phyloP scores from a whole-genome alignment of 2,113 vertebrate species.

The Heterocephalus glaber region DNA sequence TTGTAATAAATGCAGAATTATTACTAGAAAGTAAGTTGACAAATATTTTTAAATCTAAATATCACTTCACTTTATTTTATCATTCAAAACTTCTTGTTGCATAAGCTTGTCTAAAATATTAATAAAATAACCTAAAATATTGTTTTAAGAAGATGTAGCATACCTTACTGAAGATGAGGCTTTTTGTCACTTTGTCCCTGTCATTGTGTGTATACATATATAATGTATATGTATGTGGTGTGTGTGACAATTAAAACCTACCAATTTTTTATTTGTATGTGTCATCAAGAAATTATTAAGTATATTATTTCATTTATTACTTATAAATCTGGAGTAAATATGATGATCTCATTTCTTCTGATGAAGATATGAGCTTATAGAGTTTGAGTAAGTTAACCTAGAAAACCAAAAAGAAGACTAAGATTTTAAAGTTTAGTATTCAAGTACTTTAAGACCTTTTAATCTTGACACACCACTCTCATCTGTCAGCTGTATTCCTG shows the following conservation, averaged over 20 bases:
- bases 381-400: background rate
- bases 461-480: accelerated
- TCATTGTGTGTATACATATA: background rate
- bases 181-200: background rate
- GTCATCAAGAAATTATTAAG: background rate
- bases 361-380: background rate
- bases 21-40: background rate
- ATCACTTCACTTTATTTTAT: background rate
- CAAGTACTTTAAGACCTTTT: background rate
- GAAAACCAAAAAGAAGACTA: background rate
- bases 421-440: background rate
- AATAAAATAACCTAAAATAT: background rate
- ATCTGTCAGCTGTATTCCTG: background rate
- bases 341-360: background rate
- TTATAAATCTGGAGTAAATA: background rate
- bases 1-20: background rate
- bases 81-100: background rate
- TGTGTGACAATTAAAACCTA: background rate
- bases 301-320: background rate
- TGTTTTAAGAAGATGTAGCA: background rate
- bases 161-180: background rate
- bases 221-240: too few relatives aligned
- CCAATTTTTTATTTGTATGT: background rate
- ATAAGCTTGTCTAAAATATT: background rate
- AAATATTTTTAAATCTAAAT: background rate